phyloP scores from a whole-genome alignment of 2,113 vertebrate species.

The Zosterops hypoxanthus region DNA sequence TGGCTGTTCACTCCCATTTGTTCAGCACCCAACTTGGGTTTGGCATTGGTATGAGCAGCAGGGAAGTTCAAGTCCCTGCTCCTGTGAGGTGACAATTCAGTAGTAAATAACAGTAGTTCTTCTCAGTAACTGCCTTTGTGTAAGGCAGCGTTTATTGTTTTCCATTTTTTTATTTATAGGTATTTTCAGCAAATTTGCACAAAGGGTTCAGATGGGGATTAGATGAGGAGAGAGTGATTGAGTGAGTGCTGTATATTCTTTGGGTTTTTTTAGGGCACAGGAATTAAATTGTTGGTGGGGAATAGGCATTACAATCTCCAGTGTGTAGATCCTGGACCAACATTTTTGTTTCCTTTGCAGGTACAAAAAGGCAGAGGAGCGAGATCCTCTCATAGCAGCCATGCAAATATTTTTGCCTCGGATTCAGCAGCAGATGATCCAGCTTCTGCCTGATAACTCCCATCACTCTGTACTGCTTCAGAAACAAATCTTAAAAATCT shows the following conservation, averaged over 20 bases:
- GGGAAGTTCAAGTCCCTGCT: neutral
- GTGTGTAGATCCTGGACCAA: neutral
- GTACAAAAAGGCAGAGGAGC: constrained; percentile 93
- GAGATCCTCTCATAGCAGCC: constrained; percentile 91
- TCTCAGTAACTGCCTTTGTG: neutral
- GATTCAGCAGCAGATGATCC: constrained; percentile 90
- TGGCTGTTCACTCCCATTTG: neutral
- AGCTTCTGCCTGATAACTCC: constrained; percentile 87
- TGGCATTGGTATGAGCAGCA: neutral
- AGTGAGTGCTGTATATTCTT: neutral
- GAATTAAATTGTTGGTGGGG: neutral
- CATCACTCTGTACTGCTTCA: constrained; percentile 94
- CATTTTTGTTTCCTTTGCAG: constrained; percentile 70
- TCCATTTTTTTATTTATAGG: neutral
- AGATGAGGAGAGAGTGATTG: neutral
- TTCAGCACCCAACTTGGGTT: neutral
- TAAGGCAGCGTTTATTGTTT: neutral
- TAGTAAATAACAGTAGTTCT: neutral
- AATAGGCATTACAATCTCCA: neutral
- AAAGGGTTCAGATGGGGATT: neutral
- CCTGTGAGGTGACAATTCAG: neutral
- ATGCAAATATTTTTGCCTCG: constrained; percentile 96
- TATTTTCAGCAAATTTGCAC: neutral
- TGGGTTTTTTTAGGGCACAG: neutral
- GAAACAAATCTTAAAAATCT: constrained; percentile 98